Evolutionary conservation across 2,113 vertebrate species (phyloP), one percentile per base, ranked within the genome.

Genomic region (Plestiodon gilberti): DNA sequence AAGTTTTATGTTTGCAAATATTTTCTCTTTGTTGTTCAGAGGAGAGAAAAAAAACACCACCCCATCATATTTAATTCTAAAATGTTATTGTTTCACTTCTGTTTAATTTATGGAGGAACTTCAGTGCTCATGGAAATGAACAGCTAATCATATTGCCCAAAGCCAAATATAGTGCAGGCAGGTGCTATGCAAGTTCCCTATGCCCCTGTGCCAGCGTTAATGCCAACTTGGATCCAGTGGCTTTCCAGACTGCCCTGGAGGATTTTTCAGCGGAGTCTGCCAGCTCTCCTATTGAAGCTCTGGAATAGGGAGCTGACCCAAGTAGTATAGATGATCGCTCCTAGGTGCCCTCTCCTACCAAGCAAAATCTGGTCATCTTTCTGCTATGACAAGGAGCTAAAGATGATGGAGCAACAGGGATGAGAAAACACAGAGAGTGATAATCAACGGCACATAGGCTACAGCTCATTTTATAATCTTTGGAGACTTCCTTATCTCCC

Each of bases 171-270:
- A 4, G 0, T 8, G 25, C 5, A 0, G 91, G 91, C 91, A 95
- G 93, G 86, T 93, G 93, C 84, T 81, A 65, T 55, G 77, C 28
- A 84, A n/a, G 0, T 62, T 88, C 88, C 85, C 71, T 84, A n/a
- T 0, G 1, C 80, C 78, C 84, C 81, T 10, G 81, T 93, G 88
- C 83, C 93, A 92, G 17, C 0, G 67, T 67, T 67, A 3, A 74
- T 40, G 80, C 7, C 81, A 57, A 23, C 28, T 67, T 9, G 1
- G 40, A 1, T 2, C 79, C 82, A 48, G 59, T 62, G 67, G 30
- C 14, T 35, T 90, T 89, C 20, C 90, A 82, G 57, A 75, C 43
- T 65, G 69, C 78, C 67, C 78, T 73, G 30, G 57, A 81, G 69
- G 78, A 85, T 67, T 86, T 81, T 86, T n/a, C 28, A 62, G 35